phyloP scores from a whole-genome alignment of 2,113 vertebrate species.

The Rhizomys pruinosus region DNA sequence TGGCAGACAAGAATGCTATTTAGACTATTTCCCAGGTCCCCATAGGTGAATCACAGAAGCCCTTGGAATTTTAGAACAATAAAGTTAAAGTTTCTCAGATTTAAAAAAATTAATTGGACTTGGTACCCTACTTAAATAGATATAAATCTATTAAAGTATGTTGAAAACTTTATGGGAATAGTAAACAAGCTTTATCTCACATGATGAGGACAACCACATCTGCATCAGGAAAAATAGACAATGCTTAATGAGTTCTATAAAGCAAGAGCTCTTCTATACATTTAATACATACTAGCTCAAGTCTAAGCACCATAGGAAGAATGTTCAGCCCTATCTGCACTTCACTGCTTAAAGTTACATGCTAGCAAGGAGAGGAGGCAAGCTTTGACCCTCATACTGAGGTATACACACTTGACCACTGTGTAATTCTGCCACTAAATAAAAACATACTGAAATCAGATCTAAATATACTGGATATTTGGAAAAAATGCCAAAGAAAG shows the following conservation, averaged over 20 bases:
- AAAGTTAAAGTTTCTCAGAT: neutral
- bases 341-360: neutral
- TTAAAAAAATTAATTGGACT: neutral
- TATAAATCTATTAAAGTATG: neutral
- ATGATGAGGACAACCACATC: neutral
- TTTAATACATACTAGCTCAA: neutral
- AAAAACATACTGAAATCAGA: neutral
- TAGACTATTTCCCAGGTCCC: neutral
- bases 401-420: neutral
- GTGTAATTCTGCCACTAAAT: neutral
- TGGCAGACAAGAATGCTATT: neutral
- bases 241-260: neutral
- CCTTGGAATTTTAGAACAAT: neutral
- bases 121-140: neutral
- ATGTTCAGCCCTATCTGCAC: neutral
- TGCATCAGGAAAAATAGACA: slow-evolving; percentile 1
- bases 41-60: neutral
- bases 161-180: neutral
- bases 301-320: slow-evolving; percentile 15
- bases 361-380: neutral
- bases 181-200: slow-evolving; percentile 2
- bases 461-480: neutral
- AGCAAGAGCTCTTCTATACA: neutral
- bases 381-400: neutral
- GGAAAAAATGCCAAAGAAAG: slow-evolving; percentile 22